Evolutionary conservation across 30 jellyfish, hydroid and myxozoan species (phyloP).

Genomic region (Aurelia sp.): DNA sequence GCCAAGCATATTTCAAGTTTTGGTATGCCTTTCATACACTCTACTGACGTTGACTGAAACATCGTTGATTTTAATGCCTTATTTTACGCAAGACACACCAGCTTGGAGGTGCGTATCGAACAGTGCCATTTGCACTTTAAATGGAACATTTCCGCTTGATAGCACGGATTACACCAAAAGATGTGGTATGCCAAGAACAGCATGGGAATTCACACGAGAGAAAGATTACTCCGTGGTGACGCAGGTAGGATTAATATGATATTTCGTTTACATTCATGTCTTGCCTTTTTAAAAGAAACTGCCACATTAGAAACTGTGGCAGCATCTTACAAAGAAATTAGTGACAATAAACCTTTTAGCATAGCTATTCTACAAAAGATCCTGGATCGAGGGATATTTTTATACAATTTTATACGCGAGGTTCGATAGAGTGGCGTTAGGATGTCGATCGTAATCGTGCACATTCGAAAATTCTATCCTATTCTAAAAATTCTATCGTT

Average conservation of each 20-base stretch:
- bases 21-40: background rate
- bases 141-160: conserved; percentile 9
- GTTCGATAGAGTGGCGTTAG: too few relatives aligned
- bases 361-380: too few relatives aligned
- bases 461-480: too few relatives aligned
- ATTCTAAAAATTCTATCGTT: too few relatives aligned
- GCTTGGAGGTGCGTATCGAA: conserved; percentile 68
- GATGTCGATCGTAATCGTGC: too few relatives aligned
- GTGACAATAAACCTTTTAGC: too few relatives aligned
- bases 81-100: conserved; percentile 68
- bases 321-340: too few relatives aligned
- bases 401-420: too few relatives aligned
- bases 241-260: conserved; percentile 49
- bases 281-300: too few relatives aligned
- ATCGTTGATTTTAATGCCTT: conserved; percentile 31
- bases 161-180: conserved; percentile 29
- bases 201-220: conserved; percentile 73
- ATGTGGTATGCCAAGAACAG: conserved; percentile 72
- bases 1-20: conserved; percentile 40
- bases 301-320: too few relatives aligned
- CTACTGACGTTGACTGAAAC: conserved; percentile 10
- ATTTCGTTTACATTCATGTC: too few relatives aligned
- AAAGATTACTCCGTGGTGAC: conserved; percentile 79
- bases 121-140: conserved; percentile 40
- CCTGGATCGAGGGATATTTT: too few relatives aligned